These are phyloP conservation scores for Spondyliosoma cantharus DNA, from an alignment of 2,797 vertebrate species.

Conservation along the genomic window DNA sequence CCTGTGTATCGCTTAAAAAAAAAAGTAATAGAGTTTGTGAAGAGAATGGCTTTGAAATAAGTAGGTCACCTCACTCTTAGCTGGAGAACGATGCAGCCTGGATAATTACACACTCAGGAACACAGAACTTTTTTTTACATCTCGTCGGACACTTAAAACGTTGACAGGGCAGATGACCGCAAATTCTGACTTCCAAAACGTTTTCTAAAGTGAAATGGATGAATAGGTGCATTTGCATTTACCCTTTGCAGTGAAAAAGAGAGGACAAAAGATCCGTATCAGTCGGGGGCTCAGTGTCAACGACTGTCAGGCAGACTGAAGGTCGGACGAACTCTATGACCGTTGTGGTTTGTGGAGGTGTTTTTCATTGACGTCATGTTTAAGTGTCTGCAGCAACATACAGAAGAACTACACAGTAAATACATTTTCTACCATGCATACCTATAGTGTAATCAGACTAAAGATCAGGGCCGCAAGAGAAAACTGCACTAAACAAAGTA, in stretches of 20 bases:
- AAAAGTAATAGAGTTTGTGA: slow-evolving; percentile 10
- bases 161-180: slow-evolving; percentile 19
- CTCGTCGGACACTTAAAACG: neutral
- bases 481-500: neutral
- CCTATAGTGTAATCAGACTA: neutral
- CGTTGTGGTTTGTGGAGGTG: neutral
- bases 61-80: slow-evolving; percentile 6
- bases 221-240: neutral
- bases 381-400: neutral
- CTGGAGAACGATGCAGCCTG: neutral
- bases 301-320: neutral
- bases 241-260: slow-evolving; percentile 30
- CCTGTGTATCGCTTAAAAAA: neutral
- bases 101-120: slow-evolving; percentile 23
- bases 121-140: slow-evolving; percentile 5
- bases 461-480: neutral
- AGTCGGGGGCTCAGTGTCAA: neutral
- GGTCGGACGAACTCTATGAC: no score
- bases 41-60: slow-evolving; percentile 32
- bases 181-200: neutral
- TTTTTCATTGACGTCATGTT: neutral
- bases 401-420: no score
- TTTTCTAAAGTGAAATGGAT: slow-evolving; percentile 16
- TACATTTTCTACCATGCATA: neutral
- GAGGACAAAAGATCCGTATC: neutral